These are phyloP conservation scores for Platyura marginata DNA, from an alignment of 1,140 invertebrate genomes.

Conservation along the genomic window DNA sequence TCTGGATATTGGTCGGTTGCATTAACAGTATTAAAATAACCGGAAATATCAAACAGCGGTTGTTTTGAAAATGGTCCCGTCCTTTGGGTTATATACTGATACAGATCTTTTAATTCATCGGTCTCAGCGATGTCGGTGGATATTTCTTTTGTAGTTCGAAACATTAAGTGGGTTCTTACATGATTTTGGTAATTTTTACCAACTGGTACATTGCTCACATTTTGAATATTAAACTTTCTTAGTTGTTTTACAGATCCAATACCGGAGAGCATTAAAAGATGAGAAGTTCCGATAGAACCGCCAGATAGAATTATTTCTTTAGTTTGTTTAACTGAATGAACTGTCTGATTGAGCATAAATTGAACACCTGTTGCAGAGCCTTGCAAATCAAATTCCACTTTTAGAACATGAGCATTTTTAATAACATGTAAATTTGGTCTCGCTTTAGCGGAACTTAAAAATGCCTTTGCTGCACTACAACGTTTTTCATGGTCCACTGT, in stretches of 20 bases:
- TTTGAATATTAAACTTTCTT: conserved; percentile 20
- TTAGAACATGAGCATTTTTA: conserved; percentile 57
- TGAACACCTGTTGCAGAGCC: conserved; percentile 56
- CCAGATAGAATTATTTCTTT: conserved; percentile 30
- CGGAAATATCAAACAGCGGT: conserved; percentile 5
- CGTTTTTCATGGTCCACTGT: conserved; percentile 68
- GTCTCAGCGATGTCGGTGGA: neutral
- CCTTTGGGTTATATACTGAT: neutral
- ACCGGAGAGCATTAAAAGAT: conserved; percentile 39
- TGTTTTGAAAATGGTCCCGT: conserved; percentile 1
- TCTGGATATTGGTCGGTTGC: conserved; percentile 8
- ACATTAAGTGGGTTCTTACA: neutral
- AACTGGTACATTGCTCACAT: conserved; percentile 30
- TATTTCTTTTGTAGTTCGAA: neutral
- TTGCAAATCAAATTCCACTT: conserved; percentile 47
- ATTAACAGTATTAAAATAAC: conserved; percentile 6
- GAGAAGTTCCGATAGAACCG: conserved; percentile 31
- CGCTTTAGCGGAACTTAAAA: conserved; percentile 45
- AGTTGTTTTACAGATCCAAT: conserved; percentile 33
- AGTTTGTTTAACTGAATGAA: conserved; percentile 12
- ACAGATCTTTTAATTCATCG: neutral
- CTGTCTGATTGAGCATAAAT: conserved; percentile 45
- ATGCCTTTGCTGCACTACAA: conserved; percentile 54
- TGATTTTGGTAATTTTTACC: conserved; percentile 34
- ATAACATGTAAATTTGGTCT: conserved; percentile 52